Base-by-base conservation (phyloP, 2,888 invertebrate species). In the Tipula helvola region DNA sequence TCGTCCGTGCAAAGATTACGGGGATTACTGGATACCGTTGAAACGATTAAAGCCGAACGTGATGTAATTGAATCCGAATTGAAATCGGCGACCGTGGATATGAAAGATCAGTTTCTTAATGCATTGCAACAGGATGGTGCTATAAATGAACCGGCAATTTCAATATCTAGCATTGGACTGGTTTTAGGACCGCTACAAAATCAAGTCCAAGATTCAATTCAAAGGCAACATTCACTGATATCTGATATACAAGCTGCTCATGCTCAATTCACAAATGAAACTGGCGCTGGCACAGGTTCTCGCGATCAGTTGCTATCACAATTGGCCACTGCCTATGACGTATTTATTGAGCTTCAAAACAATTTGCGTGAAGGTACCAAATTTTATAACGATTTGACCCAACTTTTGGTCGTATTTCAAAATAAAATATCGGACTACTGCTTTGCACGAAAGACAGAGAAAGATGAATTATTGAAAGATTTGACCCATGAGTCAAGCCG, bases 381-480 rank as follows among this genome's bases (percentile, higher is more conserved):
- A 93, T 99, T 99, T 93, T 97, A 97, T 92, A 97, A 97, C 91
- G 97, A 97, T 92, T 93, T 97, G 88, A 97, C 97, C n/a, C 93
- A 98, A 93, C 92, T 99, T 89, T 93, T 99, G 90, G 95, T 99
- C 18, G 95, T 96, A 87, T 97, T 98, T 93, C 99, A 99, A 93
- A 98, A 97, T 92, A 99, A 99, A 92, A 97, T 99, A 88, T 95
- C 96, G 7, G 99, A 99, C 93, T 99, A 97, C 92, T 98, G 98
- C 91, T 99, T 99, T 92, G 99, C 99, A 57, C 96, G 99, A 44
- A 98, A 98, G 93, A 99, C 99, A 0, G 99, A 99, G 92, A 99
- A 99, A 91, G 99, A 99, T 89, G 99, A 99, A 91, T 92, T 99
- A 89, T 92, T 99, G 91, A 97, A 97, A 91, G 98, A 99, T 92